Conservation (phyloP, 2,113 vertebrate genomes). For the Oxyura jamaicensis region DNA sequence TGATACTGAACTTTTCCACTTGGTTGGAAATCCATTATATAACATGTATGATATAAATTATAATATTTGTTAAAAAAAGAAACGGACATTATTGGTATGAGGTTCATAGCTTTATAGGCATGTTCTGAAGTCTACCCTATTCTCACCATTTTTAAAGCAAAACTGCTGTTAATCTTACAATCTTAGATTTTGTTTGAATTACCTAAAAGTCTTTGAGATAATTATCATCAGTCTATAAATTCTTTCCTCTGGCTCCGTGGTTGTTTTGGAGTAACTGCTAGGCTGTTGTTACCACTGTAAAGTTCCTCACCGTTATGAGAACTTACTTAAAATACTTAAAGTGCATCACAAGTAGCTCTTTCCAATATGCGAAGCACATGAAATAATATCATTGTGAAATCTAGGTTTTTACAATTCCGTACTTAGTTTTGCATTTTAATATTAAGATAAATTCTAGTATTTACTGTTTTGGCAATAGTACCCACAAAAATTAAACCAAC, state of each 20-base stretch:
- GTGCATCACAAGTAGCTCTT: not conserved
- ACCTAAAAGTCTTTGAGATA: not conserved
- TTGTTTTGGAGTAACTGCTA: not conserved
- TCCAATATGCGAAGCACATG: not conserved
- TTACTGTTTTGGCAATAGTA: not conserved
- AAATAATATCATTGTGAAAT: conserved; percentile 18
- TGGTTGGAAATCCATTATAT: not conserved
- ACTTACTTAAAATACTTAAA: conserved; percentile 9
- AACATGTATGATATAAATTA: not conserved
- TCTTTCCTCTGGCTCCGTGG: not conserved
- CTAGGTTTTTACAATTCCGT: not conserved
- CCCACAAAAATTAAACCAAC: not conserved
- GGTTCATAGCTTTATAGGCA: not conserved
- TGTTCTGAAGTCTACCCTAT: not conserved
- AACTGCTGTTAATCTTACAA: not conserved
- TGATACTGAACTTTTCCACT: not conserved
- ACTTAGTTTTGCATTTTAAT: not conserved
- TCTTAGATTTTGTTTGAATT: not conserved
- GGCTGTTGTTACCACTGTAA: not conserved
- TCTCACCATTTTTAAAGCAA: not conserved
- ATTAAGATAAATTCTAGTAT: not conserved
- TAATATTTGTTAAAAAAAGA: not conserved
- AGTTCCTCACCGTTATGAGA: not conserved
- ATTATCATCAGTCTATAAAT: not conserved
- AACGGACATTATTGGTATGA: not conserved